Evolutionary conservation across 1,140 invertebrate species (phyloP).

Genomic region (Periplaneta americana): DNA sequence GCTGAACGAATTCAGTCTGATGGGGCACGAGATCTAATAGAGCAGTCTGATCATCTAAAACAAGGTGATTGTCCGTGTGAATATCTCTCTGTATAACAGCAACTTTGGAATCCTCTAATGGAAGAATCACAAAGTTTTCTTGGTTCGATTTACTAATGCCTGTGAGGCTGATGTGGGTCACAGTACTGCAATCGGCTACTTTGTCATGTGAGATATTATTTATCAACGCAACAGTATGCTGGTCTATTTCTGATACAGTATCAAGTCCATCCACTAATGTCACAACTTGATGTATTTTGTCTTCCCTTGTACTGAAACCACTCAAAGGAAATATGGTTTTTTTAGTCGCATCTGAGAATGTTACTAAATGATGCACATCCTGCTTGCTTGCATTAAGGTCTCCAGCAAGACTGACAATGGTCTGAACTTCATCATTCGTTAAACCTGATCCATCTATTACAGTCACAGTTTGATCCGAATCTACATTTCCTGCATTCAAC

Average conservation of each 20-base stretch:
- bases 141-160: not conserved
- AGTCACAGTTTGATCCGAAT: not conserved
- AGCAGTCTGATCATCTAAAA: not conserved
- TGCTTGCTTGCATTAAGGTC: not conserved
- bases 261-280: not conserved
- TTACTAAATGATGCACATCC: not conserved
- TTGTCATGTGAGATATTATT: not conserved
- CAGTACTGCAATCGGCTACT: not conserved
- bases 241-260: not conserved
- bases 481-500: not conserved
- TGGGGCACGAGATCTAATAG: not conserved
- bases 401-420: not conserved
- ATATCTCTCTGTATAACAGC: not conserved
- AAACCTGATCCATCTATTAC: not conserved
- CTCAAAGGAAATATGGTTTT: not conserved
- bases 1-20: not conserved
- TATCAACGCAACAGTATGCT: not conserved
- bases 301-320: not conserved
- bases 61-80: not conserved
- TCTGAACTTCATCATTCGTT: not conserved
- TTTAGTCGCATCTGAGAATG: not conserved
- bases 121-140: not conserved
- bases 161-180: not conserved
- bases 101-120: not conserved
- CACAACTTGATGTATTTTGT: not conserved